Evolutionary conservation across 2,113 vertebrate species (phyloP), one percentile per base, ranked within the genome.

Genomic region (Cariama cristata): DNA sequence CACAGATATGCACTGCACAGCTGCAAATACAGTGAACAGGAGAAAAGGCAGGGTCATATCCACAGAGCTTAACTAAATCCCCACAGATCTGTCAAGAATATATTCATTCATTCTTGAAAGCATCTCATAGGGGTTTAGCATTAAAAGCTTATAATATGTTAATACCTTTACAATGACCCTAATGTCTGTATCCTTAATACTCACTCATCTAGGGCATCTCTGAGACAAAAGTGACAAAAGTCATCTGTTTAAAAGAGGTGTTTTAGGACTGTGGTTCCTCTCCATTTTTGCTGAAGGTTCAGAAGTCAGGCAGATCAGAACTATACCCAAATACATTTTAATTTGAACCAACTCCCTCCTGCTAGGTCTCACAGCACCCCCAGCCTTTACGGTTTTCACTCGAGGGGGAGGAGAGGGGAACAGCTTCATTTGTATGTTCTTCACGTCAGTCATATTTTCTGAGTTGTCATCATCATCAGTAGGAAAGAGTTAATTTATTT

Each of bases 61-160:
- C 79, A 91, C 50, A 94, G 83, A 91, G 67, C 59, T 86, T 73
- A 92, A 91, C 88, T 73, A 89, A 87, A 86, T 86, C 79, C 82
- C 68, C 72, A 59, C 47, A 85, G 85, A 88, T 62, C 27, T 30
- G 77, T 75, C 67, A 92, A 93, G 81, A 88, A 92, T 69, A 86
- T 35, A 85, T 23, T 79, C 40, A 82, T 68, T 93, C 79, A 66
- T 73, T 91, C 83, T 79, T 85, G 81, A 79, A 94, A 91, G 66
- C 0, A 0, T 94, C 76, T 91, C 69, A 35, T 1, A 44, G 47
- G 35, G 9, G 26, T 67, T 79, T 72, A 68, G 53, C 24, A 79
- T 62, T 79, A 79, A 79, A 94, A 95, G 74, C 84, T 53, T 88
- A 9, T n/a, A 87, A n/a, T 79, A 92, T 38, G 24, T 83, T 91